These are phyloP conservation scores for Ichneumoninae sp. DNA, from an alignment of 2,888 invertebrate species.

Conservation along the genomic window DNA sequence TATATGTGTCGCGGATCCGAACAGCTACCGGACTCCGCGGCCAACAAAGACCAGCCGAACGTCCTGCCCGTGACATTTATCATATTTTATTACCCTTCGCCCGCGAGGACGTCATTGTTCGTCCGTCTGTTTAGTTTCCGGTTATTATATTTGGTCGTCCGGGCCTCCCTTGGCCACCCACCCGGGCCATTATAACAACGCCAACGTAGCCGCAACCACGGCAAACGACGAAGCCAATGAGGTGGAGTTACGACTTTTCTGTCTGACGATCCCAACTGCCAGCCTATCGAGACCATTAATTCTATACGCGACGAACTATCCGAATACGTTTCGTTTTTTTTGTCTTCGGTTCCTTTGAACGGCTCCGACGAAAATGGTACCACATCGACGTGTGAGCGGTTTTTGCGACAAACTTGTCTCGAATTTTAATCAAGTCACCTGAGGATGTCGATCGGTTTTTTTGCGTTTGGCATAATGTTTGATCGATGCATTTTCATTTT, in stretches of 20 bases:
- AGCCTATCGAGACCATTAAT: slow-evolving; percentile 31
- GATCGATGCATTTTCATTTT: neutral
- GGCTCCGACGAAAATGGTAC: neutral
- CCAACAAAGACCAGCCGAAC: slow-evolving; percentile 65
- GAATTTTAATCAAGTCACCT: neutral
- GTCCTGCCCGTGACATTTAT: slow-evolving; percentile 73
- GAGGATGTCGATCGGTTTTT: neutral
- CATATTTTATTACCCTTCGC: slow-evolving; percentile 81
- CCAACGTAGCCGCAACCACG: slow-evolving; percentile 49
- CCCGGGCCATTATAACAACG: slow-evolving; percentile 59
- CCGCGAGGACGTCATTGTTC: slow-evolving; percentile 76
- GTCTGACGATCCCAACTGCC: slow-evolving; percentile 68
- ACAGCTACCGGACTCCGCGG: slow-evolving; percentile 57
- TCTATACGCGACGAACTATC: slow-evolving; percentile 9
- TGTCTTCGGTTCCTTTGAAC: neutral
- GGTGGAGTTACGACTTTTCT: slow-evolving; percentile 73
- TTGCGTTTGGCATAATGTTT: neutral
- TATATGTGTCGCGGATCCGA: slow-evolving; percentile 38
- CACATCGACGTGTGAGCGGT: neutral
- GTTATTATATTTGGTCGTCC: slow-evolving; percentile 76
- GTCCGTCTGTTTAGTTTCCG: slow-evolving; percentile 80
- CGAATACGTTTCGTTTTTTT: slow-evolving; percentile 33
- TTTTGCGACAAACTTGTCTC: neutral
- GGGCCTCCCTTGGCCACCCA: slow-evolving; percentile 48
- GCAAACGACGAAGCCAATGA: slow-evolving; percentile 69